A percentile compares a stretch with the other conserved stretches of the same genome.
These are phyloP conservation scores for Limnephilus rhombicus DNA, from an alignment of 2,888 invertebrate species.

Conservation along the genomic window DNA sequence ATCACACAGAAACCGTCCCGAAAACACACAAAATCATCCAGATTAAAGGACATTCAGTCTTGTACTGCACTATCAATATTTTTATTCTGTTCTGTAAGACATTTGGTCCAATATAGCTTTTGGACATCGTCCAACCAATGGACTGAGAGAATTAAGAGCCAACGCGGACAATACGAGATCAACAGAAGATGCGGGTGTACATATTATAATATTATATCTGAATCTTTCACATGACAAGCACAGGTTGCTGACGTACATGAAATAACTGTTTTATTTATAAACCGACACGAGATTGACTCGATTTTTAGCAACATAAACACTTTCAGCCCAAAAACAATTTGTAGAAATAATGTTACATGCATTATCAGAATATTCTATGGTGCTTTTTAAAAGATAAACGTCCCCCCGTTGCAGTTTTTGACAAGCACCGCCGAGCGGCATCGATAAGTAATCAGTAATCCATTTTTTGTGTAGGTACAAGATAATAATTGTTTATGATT, in stretches of 20 bases:
- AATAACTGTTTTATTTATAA: neutral
- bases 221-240: slow-evolving; percentile 32
- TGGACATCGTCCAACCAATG: slow-evolving; percentile 38
- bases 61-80: slow-evolving; percentile 21
- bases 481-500: neutral
- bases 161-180: slow-evolving; percentile 25
- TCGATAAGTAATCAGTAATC: neutral
- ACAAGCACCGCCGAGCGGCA: neutral
- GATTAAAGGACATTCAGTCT: neutral
- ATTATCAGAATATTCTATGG: neutral
- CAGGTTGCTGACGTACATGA: neutral
- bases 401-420: neutral
- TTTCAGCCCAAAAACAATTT: neutral
- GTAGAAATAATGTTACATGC: neutral
- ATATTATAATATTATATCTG: slow-evolving; percentile 18
- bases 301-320: neutral
- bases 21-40: slow-evolving; percentile 29
- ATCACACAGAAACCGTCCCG: neutral
- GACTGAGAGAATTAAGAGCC: slow-evolving; percentile 8
- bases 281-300: neutral
- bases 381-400: neutral
- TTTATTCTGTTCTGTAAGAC: neutral
- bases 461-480: neutral
- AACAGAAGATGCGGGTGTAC: slow-evolving; percentile 9
- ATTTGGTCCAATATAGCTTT: slow-evolving; percentile 35